Evolutionary conservation across 2,113 vertebrate species (phyloP).

Genomic region (Pseudopipra pipra): DNA sequence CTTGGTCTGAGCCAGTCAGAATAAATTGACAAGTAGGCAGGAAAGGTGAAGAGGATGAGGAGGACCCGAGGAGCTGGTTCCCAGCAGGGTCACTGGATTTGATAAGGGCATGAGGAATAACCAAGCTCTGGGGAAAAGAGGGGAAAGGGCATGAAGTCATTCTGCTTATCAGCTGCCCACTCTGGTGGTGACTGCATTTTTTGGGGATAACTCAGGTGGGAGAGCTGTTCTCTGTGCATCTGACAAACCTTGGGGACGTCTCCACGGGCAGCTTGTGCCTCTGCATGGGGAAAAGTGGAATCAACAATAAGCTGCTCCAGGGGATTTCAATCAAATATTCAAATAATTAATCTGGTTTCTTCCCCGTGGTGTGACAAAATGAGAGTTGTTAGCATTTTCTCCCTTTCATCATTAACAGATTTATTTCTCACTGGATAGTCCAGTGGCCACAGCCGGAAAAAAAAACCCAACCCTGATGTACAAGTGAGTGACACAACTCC

Average conservation of each 20-base stretch:
- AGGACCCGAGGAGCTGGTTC: not conserved
- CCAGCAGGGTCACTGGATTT: rapidly evolving
- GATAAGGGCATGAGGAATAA: not conserved
- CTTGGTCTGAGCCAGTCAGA: not conserved
- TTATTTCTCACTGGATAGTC: not conserved
- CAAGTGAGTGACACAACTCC: not conserved
- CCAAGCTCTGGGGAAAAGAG: not conserved
- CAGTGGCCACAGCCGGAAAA: not conserved
- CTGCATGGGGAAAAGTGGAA: not conserved
- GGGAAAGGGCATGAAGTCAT: not conserved
- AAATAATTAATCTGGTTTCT: not conserved
- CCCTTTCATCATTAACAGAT: not conserved
- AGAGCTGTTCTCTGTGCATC: not conserved
- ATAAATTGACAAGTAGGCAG: not conserved
- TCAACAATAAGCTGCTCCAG: not conserved
- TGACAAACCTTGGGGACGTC: not conserved
- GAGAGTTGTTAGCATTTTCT: not conserved
- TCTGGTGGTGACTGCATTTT: not conserved
- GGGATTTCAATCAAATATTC: not conserved
- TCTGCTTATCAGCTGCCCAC: rapidly evolving
- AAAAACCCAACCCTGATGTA: not conserved
- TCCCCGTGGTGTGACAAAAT: not conserved
- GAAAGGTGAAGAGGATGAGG: not conserved
- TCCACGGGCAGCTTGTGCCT: not conserved
- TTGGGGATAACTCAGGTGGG: not conserved